A percentile compares a stretch with the other conserved stretches of the same genome.
These are phyloP conservation scores for Drosophila eugracilis DNA, from an alignment of 1,140 invertebrate species.

Conservation along the genomic window DNA sequence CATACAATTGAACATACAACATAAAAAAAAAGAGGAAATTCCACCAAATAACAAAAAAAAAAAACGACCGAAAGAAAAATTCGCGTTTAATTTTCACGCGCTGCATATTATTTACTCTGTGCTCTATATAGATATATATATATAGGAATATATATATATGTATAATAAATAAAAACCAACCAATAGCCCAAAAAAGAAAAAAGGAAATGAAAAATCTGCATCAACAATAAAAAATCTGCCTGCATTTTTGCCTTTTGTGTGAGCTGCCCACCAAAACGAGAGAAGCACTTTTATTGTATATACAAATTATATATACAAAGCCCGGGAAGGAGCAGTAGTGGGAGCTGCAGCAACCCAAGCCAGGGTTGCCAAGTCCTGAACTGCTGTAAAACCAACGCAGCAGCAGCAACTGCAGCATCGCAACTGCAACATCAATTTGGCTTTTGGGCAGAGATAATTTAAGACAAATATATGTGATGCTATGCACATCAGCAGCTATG, in stretches of 20 bases:
- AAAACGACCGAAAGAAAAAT: slow-evolving; percentile 48
- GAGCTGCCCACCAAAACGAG: slow-evolving; percentile 49
- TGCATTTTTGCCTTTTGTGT: slow-evolving; percentile 76
- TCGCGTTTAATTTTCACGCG: slow-evolving; percentile 68
- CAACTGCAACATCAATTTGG: slow-evolving; percentile 65
- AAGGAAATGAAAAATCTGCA: slow-evolving; percentile 50
- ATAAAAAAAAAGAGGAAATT: slow-evolving; percentile 33
- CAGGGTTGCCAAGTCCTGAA: slow-evolving; percentile 32
- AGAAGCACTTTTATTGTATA: slow-evolving; percentile 75
- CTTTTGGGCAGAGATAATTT: slow-evolving; percentile 81
- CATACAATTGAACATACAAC: slow-evolving; percentile 66
- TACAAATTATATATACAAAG: slow-evolving; percentile 66
- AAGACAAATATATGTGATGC: slow-evolving; percentile 82
- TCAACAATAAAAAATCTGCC: slow-evolving; percentile 65
- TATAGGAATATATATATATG: slow-evolving; percentile 34
- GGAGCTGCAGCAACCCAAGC: slow-evolving; percentile 43
- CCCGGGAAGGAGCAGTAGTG: no score
- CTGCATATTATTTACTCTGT: slow-evolving; percentile 79
- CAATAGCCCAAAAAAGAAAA: slow-evolving; percentile 72
- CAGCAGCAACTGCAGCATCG: slow-evolving; percentile 20
- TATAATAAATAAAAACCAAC: slow-evolving; percentile 53
- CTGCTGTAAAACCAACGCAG: slow-evolving; percentile 31
- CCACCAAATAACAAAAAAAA: slow-evolving; percentile 41
- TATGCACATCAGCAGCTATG: slow-evolving; percentile 84
- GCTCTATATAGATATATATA: slow-evolving; percentile 48